phyloP scores from a whole-genome alignment of 2,888 invertebrate genomes.

The Nomada goodeniana region DNA sequence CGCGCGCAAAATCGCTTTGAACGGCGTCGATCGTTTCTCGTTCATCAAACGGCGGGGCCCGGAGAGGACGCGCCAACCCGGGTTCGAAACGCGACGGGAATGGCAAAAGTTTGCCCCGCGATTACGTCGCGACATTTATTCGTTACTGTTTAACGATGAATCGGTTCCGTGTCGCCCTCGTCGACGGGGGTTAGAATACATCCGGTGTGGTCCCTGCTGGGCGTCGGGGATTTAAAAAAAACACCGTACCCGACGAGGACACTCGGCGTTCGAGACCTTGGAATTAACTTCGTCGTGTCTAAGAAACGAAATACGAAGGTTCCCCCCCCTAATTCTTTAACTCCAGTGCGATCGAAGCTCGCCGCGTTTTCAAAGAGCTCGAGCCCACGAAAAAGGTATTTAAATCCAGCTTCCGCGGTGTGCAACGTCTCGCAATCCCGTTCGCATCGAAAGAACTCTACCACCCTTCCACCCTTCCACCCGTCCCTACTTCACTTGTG shows the following conservation, averaged over 20 bases:
- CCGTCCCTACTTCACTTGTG: constrained; percentile 1
- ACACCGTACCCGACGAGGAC: no score
- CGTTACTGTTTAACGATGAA: not conserved
- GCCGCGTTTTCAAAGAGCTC: constrained; percentile 24
- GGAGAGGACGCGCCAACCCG: constrained; percentile 38
- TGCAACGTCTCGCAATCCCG: constrained; percentile 57
- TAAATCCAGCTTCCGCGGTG: constrained; percentile 48
- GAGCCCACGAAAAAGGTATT: constrained; percentile 49
- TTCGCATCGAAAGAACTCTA: constrained; percentile 51
- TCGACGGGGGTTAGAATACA: no score
- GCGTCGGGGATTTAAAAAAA: not conserved
- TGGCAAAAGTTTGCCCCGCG: not conserved
- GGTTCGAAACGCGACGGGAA: constrained; percentile 9
- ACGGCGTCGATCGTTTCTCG: constrained; percentile 63
- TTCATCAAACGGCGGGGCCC: constrained; percentile 53
- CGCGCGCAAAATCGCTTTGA: constrained; percentile 59
- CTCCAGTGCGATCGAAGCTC: constrained; percentile 28
- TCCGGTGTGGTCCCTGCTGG: no score
- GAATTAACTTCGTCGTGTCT: not conserved
- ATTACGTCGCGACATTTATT: not conserved
- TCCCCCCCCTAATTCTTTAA: not conserved
- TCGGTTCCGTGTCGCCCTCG: not conserved
- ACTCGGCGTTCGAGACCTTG: no score
- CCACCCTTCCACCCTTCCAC: not conserved
- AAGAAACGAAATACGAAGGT: not conserved